Conservation (phyloP, 1,140 invertebrate genomes). For the Rhynchophorus ferrugineus region DNA sequence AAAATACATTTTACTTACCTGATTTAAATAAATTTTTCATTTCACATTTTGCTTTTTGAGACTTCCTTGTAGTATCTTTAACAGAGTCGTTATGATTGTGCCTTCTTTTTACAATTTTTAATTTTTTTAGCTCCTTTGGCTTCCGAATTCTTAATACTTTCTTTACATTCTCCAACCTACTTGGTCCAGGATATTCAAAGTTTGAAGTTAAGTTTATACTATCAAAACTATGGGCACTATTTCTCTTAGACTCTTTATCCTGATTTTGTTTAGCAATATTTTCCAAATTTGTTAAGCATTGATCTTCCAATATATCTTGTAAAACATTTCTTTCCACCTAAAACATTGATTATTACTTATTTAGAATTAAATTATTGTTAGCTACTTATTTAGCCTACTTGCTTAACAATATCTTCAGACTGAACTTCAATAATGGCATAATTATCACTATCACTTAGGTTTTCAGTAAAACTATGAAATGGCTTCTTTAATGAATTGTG, state of each 20-base stretch:
- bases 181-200: no score
- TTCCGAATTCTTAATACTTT: conserved; percentile 16
- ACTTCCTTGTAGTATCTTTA: not conserved
- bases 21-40: no score
- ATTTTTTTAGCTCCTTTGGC: conserved; percentile 17
- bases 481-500: conserved; percentile 4
- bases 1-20: no score
- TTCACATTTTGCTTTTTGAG: no score
- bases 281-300: conserved; percentile 27
- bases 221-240: no score
- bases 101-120: conserved; percentile 15
- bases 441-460: conserved; percentile 11
- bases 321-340: conserved; percentile 16
- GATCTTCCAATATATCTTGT: conserved; percentile 25
- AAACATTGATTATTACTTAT: conserved; percentile 1
- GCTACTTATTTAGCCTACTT: conserved; percentile 7
- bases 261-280: conserved; percentile 7
- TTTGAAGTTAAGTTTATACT: no score
- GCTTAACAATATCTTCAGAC: conserved; percentile 11
- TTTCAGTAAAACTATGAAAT: conserved; percentile 12
- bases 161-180: conserved; percentile 22
- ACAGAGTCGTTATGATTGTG: conserved; percentile 4
- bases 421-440: conserved; percentile 16
- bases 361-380: not conserved
- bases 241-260: no score